phyloP scores from a whole-genome alignment of 2,797 vertebrate species.

The Rallus crepitans region DNA sequence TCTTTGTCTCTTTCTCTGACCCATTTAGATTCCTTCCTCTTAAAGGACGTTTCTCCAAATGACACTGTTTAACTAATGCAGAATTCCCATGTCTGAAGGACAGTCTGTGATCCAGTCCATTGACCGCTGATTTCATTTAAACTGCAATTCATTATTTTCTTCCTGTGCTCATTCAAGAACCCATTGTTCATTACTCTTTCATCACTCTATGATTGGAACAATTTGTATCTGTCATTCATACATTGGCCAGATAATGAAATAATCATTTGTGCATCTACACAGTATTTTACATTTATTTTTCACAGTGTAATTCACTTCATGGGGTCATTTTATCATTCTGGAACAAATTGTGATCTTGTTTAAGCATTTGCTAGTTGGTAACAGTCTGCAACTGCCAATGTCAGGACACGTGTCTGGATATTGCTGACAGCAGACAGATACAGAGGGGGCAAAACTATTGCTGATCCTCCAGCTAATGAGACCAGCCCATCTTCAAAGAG shows the following conservation, averaged over 20 bases:
- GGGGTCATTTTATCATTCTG: conserved; percentile 76
- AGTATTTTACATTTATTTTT: conserved; percentile 78
- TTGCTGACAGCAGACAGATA: neutral
- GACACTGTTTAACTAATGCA: conserved; percentile 62
- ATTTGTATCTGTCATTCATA: conserved; percentile 84
- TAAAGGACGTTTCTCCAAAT: conserved; percentile 66
- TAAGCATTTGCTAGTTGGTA: conserved; percentile 40
- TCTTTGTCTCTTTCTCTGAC: neutral
- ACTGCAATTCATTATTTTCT: conserved; percentile 83
- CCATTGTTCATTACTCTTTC: conserved; percentile 83
- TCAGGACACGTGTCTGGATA: conserved; percentile 1
- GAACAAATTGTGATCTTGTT: conserved; percentile 71
- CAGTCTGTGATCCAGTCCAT: conserved; percentile 77
- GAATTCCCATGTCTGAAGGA: conserved; percentile 75
- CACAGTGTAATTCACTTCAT: conserved; percentile 73
- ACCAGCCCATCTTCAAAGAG: neutral
- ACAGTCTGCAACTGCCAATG: conserved; percentile 22
- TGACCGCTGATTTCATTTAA: conserved; percentile 81
- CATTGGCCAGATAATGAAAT: conserved; percentile 83
- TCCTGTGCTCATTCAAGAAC: conserved; percentile 78
- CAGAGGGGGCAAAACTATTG: neutral
- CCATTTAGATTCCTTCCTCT: conserved; percentile 27
- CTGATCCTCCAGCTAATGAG: conserved; percentile 15
- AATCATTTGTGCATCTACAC: conserved; percentile 80
- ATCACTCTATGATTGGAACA: conserved; percentile 81